Conservation (phyloP, 2,888 invertebrate genomes). For the Dendrolimus pini region DNA sequence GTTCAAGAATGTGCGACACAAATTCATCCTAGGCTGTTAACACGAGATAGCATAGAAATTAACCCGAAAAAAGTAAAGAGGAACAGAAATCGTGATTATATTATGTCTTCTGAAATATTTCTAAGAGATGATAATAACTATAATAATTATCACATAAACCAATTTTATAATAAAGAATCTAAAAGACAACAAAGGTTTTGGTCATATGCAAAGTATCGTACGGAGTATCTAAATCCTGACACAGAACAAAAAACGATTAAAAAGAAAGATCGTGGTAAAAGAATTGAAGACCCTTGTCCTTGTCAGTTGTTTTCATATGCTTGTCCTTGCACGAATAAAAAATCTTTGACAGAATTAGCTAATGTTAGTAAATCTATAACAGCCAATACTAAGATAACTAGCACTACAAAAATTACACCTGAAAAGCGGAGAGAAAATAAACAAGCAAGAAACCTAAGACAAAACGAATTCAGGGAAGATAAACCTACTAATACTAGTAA, state of each 20-base stretch:
- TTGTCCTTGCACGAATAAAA: slow-evolving; percentile 46
- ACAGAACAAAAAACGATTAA: slow-evolving; percentile 36
- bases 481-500: slow-evolving; percentile 32
- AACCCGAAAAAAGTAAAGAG: slow-evolving; percentile 32
- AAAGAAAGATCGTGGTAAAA: slow-evolving; percentile 38
- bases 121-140: slow-evolving; percentile 33
- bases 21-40: slow-evolving; percentile 31
- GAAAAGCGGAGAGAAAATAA: slow-evolving; percentile 15
- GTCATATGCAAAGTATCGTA: slow-evolving; percentile 50
- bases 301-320: slow-evolving; percentile 58
- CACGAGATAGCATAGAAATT: slow-evolving; percentile 29
- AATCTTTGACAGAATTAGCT: slow-evolving; percentile 35
- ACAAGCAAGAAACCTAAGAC: slow-evolving; percentile 11
- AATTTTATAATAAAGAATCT: slow-evolving; percentile 23
- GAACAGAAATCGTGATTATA: slow-evolving; percentile 21
- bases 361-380: slow-evolving; percentile 31
- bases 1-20: slow-evolving; percentile 51
- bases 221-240: slow-evolving; percentile 41
- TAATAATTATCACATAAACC: slow-evolving; percentile 16
- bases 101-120: slow-evolving; percentile 46
- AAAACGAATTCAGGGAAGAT: slow-evolving; percentile 22
- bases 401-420: slow-evolving; percentile 22
- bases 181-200: slow-evolving; percentile 44
- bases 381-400: slow-evolving; percentile 32
- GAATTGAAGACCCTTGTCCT: slow-evolving; percentile 48